Evolutionary conservation across 2,113 vertebrate species (phyloP), one percentile per base, ranked within the genome.

Genomic region (Pygoscelis antarcticus): DNA sequence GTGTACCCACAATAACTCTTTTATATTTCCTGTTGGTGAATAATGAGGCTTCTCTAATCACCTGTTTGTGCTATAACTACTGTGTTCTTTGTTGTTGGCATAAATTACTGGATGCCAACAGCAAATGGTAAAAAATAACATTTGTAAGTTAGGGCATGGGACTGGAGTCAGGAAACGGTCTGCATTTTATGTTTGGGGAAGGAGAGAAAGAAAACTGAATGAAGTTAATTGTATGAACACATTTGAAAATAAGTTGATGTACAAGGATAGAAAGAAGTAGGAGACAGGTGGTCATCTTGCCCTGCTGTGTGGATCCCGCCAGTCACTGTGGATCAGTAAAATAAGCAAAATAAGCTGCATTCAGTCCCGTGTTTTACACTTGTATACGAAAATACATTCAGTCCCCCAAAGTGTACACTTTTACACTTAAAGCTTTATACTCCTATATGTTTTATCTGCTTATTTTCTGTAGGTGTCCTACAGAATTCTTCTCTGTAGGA

Each of bases 41-140:
- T 97, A 97, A 95, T 82, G 82, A 92, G 93, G 32, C 38, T 95
- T 88, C 80, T 91, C 60, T 96, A 95, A 95, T 96, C 95, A 97
- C 36, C 83, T 96, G 58, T 66, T 95, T 92, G 69, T 89, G 40
- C 55, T 94, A 8, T 47, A 95, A 74, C 51, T 90, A 42, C 78
- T 71, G 30, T 87, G 92, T 40, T 93, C 38, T 81, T 89, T 92
- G 75, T 60, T 47, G 54, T 66, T 85, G 42, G 7, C 17, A 83
- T 65, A 80, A 88, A 90, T 91, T 87, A 57, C 66, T 71, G 38
- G 54, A 44, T 90, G 86, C 55, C 38, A 47, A 17, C 4, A 17
- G 23, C 83, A 94, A 65, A 87, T 3, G 9, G 25, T 44, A 70
- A 83, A 89, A 90, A 57, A 71, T 25, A 49, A 15, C 16, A 32